phyloP scores from a whole-genome alignment of 1,140 invertebrate genomes.

The Leguminivora glycinivorella region DNA sequence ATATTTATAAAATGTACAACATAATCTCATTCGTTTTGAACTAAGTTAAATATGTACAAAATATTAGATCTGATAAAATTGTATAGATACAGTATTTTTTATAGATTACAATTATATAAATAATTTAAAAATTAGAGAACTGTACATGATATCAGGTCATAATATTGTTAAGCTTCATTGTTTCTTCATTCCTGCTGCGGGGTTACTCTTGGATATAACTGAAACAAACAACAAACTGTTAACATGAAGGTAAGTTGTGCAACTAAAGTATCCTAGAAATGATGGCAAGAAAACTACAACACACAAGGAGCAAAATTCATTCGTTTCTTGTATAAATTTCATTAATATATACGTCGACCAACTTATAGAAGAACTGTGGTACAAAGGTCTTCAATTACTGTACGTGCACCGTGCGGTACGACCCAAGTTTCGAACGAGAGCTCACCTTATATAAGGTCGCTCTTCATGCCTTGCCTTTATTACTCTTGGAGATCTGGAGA shows the following conservation, averaged over 20 bases:
- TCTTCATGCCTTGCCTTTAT: too few species aligned
- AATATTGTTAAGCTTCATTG: constrained; percentile 43
- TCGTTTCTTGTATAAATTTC: too few species aligned
- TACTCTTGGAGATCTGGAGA: too few species aligned
- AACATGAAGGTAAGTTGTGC: not conserved
- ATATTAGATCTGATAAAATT: constrained; percentile 76
- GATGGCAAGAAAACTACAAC: too few species aligned
- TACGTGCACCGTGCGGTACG: too few species aligned
- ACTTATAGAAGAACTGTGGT: too few species aligned
- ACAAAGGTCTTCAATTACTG: too few species aligned
- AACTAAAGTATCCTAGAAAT: too few species aligned
- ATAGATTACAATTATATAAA: constrained; percentile 76
- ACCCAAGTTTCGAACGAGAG: too few species aligned
- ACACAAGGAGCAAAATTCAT: too few species aligned
- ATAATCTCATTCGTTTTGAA: constrained; percentile 77
- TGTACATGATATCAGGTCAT: constrained; percentile 67
- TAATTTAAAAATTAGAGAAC: constrained; percentile 75
- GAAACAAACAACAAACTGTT: constrained; percentile 43
- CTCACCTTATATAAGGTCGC: too few species aligned
- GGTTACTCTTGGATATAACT: constrained; percentile 76
- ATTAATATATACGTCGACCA: too few species aligned
- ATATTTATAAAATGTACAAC: constrained; percentile 78
- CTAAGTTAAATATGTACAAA: constrained; percentile 78
- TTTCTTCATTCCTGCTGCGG: constrained; percentile 63
- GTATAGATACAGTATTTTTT: constrained; percentile 68